These are phyloP conservation scores for Anguilla japonica DNA, from an alignment of 2,113 vertebrate genomes.

Conservation along the genomic window DNA sequence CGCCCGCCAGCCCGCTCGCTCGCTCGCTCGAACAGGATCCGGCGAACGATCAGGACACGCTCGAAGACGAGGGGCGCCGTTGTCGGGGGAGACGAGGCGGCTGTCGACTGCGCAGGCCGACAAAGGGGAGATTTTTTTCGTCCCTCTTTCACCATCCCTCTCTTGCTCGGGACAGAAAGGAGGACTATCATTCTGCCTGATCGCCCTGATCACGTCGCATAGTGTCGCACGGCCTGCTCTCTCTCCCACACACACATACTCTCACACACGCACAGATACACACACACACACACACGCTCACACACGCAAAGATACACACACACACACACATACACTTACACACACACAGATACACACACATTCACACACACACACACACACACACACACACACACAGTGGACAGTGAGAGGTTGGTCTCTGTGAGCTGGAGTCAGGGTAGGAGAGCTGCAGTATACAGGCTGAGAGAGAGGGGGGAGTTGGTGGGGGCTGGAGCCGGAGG, in stretches of 20 bases:
- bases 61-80: not conserved
- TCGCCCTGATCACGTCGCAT: not conserved
- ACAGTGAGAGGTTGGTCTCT: conserved; percentile 49
- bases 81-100: not conserved
- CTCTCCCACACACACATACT: not conserved
- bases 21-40: not conserved
- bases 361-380: not conserved
- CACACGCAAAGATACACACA: conserved; percentile 49
- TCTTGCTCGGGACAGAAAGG: not conserved
- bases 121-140: not conserved
- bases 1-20: not conserved
- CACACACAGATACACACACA: conserved; percentile 25
- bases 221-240: not conserved
- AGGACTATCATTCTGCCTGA: not conserved
- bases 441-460: not conserved
- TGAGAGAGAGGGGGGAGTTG: not conserved
- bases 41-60: not conserved
- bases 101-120: no score
- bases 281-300: not conserved
- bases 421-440: conserved; percentile 28
- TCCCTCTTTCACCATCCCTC: not conserved
- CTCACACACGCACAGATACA: not conserved
- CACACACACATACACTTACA: conserved; percentile 65
- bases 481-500: not conserved
- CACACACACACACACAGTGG: no score